phyloP scores from a whole-genome alignment of 2,888 invertebrate species.

The Aphidius colemani region DNA sequence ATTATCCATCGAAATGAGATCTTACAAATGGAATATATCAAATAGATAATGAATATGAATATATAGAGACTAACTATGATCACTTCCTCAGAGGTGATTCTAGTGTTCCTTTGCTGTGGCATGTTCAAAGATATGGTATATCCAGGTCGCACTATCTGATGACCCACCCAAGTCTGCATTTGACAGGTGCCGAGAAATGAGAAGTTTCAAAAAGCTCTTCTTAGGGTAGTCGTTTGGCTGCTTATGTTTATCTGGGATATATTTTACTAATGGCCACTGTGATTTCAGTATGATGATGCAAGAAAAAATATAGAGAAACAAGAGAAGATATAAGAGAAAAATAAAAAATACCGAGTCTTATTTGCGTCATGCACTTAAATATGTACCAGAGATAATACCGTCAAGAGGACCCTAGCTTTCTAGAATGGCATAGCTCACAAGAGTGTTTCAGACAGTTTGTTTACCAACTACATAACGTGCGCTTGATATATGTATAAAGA shows the following conservation, averaged over 20 bases:
- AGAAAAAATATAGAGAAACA: constrained; percentile 23
- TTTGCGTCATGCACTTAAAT: constrained; percentile 57
- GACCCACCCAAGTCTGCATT: constrained; percentile 58
- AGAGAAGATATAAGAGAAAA: constrained; percentile 29
- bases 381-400: constrained; percentile 57
- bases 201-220: constrained; percentile 46
- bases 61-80: too few species aligned
- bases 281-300: constrained; percentile 12
- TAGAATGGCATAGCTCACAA: constrained; percentile 50
- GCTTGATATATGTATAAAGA: constrained; percentile 12
- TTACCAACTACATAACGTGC: constrained; percentile 41
- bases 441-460: constrained; percentile 59
- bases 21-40: too few species aligned
- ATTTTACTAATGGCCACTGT: constrained; percentile 20
- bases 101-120: constrained; percentile 22
- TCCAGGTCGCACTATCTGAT: constrained; percentile 55
- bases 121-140: constrained; percentile 28
- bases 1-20: too few species aligned
- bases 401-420: constrained; percentile 46
- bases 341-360: constrained; percentile 42
- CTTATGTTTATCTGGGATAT: constrained; percentile 28
- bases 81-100: background rate
- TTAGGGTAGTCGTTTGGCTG: constrained; percentile 32
- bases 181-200: constrained; percentile 57
- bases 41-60: too few species aligned